These are phyloP conservation scores for Stegana nigrithorax DNA, from an alignment of 2,888 invertebrate genomes.

Conservation along the genomic window DNA sequence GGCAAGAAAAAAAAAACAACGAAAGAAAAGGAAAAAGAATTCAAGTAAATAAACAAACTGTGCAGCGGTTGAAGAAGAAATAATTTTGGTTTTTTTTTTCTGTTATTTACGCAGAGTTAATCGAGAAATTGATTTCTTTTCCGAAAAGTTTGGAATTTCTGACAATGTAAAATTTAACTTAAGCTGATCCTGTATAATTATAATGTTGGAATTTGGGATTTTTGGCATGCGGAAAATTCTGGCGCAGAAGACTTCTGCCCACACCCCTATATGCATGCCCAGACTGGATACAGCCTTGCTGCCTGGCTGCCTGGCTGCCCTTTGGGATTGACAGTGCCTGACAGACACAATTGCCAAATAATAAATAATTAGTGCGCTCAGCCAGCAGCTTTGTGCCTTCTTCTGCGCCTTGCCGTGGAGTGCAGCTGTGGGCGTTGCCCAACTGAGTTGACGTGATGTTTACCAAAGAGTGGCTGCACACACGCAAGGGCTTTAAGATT, in stretches of 20 bases:
- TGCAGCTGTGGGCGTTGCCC: constrained; percentile 46
- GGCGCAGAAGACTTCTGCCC: no score
- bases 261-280: no score
- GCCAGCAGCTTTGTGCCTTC: neutral
- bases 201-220: constrained; percentile 12
- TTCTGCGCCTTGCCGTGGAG: neutral
- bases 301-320: neutral
- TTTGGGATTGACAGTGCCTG: constrained; percentile 39
- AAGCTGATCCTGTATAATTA: neutral
- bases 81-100: no score
- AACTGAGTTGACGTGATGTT: constrained; percentile 54
- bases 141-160: constrained; percentile 4
- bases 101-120: constrained; percentile 5
- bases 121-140: constrained; percentile 12
- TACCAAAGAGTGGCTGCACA: constrained; percentile 32
- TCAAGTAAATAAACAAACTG: neutral
- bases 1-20: neutral
- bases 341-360: constrained; percentile 65
- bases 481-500: neutral
- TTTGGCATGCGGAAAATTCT: constrained; percentile 17
- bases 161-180: neutral
- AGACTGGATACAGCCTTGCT: no score
- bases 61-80: no score
- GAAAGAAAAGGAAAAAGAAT: neutral
- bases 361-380: constrained; percentile 59